Evolutionary conservation across 2,113 vertebrate species (phyloP).

Genomic region (Dasyornis broadbenti): DNA sequence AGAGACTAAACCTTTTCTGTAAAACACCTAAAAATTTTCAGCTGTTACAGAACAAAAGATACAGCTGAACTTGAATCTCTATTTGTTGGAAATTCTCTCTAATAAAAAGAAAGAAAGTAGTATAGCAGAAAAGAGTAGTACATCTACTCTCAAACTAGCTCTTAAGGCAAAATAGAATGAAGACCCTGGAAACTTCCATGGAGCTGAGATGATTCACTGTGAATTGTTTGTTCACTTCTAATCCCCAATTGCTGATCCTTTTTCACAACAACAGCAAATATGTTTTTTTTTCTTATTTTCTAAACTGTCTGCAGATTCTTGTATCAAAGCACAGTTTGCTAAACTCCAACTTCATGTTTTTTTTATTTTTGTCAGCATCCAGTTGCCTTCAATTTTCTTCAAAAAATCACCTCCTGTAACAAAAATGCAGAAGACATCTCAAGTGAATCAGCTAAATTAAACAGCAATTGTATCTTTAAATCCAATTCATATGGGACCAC

Average conservation of each 20-base stretch:
- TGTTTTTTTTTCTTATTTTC: not conserved
- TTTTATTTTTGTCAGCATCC: not conserved
- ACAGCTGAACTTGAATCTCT: not conserved
- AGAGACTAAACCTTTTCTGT: not conserved
- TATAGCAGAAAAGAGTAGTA: not conserved
- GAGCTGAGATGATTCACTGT: not conserved
- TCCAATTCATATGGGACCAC: not conserved
- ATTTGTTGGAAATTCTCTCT: not conserved
- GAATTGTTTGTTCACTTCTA: not conserved
- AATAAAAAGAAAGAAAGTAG: not conserved
- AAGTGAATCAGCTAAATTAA: slow-evolving; percentile 6
- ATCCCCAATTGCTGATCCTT: not conserved
- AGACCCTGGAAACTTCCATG: not conserved
- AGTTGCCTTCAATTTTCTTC: not conserved
- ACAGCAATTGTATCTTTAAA: not conserved
- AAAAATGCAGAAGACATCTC: not conserved
- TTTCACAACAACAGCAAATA: not conserved
- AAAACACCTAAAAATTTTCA: not conserved
- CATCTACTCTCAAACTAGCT: not conserved
- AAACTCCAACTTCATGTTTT: not conserved
- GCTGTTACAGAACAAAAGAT: not conserved
- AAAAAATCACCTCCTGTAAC: not conserved
- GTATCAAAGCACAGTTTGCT: not conserved
- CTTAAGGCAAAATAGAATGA: not conserved
- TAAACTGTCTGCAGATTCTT: not conserved